phyloP scores from a whole-genome alignment of 2,113 vertebrate species.

The Puffinus mauretanicus region DNA sequence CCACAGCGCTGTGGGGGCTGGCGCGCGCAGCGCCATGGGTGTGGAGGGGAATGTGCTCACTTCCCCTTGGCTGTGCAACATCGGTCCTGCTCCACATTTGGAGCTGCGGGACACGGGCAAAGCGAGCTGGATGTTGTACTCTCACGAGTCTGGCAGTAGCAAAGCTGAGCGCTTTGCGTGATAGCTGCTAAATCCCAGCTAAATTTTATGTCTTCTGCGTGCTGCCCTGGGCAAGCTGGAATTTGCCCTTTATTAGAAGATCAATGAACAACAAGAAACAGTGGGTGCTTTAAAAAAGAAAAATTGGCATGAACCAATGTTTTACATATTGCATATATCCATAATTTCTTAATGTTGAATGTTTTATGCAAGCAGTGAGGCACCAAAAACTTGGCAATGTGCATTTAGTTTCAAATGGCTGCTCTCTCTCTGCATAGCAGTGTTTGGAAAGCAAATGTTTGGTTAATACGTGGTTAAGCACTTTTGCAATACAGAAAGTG shows the following conservation, averaged over 20 bases:
- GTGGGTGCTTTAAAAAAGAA: not conserved
- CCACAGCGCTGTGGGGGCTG: not conserved
- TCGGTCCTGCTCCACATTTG: not conserved
- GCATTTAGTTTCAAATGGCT: conserved; percentile 20
- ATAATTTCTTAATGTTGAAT: conserved; percentile 13
- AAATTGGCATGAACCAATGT: not conserved
- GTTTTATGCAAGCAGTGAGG: not conserved
- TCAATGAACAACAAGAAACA: not conserved
- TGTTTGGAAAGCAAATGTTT: conserved; percentile 65
- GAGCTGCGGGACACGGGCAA: not conserved
- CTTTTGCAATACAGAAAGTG: conserved; percentile 26
- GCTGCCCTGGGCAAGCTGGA: not conserved
- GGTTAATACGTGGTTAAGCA: conserved; percentile 50
- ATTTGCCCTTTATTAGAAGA: conserved; percentile 1
- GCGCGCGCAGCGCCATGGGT: rapidly evolving
- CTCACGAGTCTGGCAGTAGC: not conserved
- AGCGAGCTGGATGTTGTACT: not conserved
- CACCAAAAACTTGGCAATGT: conserved; percentile 30
- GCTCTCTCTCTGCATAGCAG: not conserved
- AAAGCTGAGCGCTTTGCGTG: not conserved
- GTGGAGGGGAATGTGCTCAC: not conserved
- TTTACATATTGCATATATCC: not conserved
- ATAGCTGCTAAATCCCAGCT: not conserved
- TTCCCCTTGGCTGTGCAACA: not conserved
- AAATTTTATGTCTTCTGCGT: not conserved